Evolutionary conservation across 2,113 vertebrate species (phyloP).

Genomic region (Hydrolagus affinis): DNA sequence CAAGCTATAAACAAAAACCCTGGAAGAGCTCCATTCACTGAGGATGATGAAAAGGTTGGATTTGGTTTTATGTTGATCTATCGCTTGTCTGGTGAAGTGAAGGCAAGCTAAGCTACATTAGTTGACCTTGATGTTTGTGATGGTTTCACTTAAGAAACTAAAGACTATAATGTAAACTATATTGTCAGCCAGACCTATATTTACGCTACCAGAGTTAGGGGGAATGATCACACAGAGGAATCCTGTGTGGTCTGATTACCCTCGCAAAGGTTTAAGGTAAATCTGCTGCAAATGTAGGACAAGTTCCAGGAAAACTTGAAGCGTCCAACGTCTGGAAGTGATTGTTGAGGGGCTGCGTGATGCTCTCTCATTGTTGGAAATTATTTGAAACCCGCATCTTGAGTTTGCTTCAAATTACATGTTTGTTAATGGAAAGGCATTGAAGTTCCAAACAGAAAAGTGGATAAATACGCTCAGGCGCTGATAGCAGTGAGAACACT

Average conservation of each 20-base stretch:
- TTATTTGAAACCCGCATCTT: not conserved
- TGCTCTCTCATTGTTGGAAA: not conserved
- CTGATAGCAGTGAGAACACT: not conserved
- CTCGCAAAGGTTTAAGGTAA: not conserved
- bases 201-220: not conserved
- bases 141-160: not conserved
- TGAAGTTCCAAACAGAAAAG: not conserved
- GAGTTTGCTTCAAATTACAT: not conserved
- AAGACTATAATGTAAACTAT: not conserved
- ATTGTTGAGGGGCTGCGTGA: not conserved
- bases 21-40: conserved; percentile 79
- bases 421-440: not conserved
- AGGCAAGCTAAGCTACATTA: not conserved
- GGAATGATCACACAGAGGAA: not conserved
- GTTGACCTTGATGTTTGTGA: not conserved
- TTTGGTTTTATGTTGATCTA: not conserved
- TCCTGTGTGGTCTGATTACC: not conserved
- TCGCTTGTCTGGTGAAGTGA: not conserved
- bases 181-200: not conserved
- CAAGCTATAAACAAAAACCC: conserved; percentile 95
- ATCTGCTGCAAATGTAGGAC: not conserved
- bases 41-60: conserved; percentile 93
- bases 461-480: not conserved
- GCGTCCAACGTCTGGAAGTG: not conserved
- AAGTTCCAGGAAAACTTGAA: not conserved